Evolutionary conservation across 2,888 invertebrate genomes (phyloP).

Genomic region (Galerucella calmariensis): DNA sequence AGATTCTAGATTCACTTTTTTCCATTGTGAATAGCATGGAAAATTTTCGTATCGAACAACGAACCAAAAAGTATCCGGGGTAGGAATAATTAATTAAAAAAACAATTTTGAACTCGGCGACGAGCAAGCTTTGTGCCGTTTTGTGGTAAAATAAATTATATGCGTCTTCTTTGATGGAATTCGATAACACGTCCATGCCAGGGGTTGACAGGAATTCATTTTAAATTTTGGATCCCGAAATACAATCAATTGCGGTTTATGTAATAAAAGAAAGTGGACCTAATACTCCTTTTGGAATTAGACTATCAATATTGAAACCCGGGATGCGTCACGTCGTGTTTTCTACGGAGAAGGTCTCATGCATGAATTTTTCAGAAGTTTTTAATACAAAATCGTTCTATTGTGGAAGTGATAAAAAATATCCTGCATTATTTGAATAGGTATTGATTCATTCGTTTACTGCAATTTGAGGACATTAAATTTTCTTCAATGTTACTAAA

Average conservation of each 20-base stretch:
- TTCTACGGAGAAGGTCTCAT: no score
- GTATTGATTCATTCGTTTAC: no score
- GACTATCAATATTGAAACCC: no score
- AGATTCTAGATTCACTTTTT: background rate
- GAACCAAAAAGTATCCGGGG: background rate
- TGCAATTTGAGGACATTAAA: no score
- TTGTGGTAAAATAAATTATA: conserved; percentile 13
- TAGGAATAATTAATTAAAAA: conserved; percentile 21
- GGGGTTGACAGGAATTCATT: conserved; percentile 15
- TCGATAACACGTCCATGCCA: conserved; percentile 22
- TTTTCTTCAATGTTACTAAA: no score
- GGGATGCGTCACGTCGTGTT: no score
- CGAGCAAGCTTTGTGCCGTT: background rate
- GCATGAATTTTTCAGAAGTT: no score
- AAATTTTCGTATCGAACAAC: conserved; percentile 13
- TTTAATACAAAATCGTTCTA: no score
- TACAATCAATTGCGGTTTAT: conserved; percentile 15
- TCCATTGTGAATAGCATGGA: conserved; percentile 9
- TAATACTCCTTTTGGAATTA: background rate
- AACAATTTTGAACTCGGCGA: conserved; percentile 11
- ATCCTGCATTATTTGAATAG: no score
- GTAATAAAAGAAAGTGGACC: background rate
- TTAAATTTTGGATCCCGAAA: background rate
- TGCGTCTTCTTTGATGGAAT: conserved; percentile 16
- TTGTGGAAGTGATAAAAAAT: no score